Evolutionary conservation across 2,888 invertebrate species (phyloP).

Genomic region (Lochmaea capreae): DNA sequence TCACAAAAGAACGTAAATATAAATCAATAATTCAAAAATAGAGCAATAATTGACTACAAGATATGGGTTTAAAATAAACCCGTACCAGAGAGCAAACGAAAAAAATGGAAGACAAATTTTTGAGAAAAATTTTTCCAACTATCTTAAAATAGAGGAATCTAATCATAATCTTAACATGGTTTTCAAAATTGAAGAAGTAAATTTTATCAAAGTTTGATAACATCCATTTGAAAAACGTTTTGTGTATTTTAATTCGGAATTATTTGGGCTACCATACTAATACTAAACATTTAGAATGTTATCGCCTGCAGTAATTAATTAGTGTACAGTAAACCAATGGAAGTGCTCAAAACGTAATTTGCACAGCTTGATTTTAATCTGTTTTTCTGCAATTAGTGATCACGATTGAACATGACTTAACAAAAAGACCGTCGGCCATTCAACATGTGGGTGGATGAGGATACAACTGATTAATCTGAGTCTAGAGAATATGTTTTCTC

Average conservation of each 20-base stretch:
- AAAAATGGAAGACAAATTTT: too few relatives aligned
- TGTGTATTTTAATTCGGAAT: background rate
- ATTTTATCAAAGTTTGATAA: too few relatives aligned
- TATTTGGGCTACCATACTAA: slow-evolving; percentile 7
- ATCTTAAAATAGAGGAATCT: too few relatives aligned
- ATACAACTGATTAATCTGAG: slow-evolving; percentile 23
- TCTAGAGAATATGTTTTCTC: background rate
- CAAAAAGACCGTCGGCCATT: slow-evolving; percentile 30
- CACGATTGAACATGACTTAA: slow-evolving; percentile 42
- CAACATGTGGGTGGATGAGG: slow-evolving; percentile 39
- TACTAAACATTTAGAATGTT: slow-evolving; percentile 34
- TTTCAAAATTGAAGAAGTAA: too few relatives aligned
- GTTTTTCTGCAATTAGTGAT: slow-evolving; percentile 50
- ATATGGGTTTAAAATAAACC: too few relatives aligned
- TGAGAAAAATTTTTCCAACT: too few relatives aligned
- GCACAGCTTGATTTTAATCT: slow-evolving; percentile 50
- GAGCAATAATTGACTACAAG: too few relatives aligned
- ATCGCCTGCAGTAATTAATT: slow-evolving; percentile 46
- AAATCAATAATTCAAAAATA: too few relatives aligned
- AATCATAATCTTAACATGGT: too few relatives aligned
- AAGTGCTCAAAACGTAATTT: slow-evolving; percentile 52
- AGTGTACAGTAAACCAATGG: slow-evolving; percentile 45
- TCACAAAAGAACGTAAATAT: too few relatives aligned
- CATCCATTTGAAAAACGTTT: background rate
- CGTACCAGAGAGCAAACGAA: too few relatives aligned